Evolutionary conservation across 2,113 vertebrate genomes (phyloP), one percentile per base, ranked within the genome.

Genomic region (Columba janthina): DNA sequence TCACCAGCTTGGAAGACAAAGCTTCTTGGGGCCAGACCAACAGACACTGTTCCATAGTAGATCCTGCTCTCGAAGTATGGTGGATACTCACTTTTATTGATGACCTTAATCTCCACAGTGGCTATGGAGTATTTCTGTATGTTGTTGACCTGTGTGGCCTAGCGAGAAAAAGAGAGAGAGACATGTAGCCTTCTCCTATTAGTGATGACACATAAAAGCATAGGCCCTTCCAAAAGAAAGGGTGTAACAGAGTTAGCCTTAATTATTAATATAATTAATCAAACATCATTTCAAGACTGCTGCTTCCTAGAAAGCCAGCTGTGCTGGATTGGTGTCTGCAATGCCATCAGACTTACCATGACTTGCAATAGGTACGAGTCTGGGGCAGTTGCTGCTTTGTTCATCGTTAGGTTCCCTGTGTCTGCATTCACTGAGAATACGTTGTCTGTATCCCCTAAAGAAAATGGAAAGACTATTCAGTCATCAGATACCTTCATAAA

Each of bases 361-460:
- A 99, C 95, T 22, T 98, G 98, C 73, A 99, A 88, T 1, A 95
- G 84, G 83, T 98, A 97, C 0, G 97, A 95, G 6, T 96, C 98
- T 22, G 97, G 38, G 5, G 98, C 97, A 54, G 98, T 97, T 17
- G 97, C 98, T 66, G 89, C 88, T 94, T 98, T 98, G 11, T 96
- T 93, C 99, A 99, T 99, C 13, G 98, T 98, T 90, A 99, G 97
- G 83, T 98, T 99, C 42, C 99, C 99, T 2, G 98, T 98, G 31
- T 94, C 95, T 42, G 94, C 95, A 56, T 98, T 92, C 34, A 99
- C 97, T 76, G 97, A 96, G 96, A 99, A 99, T 36, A 98, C 94
- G 5, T 96, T 78, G 2, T 98, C 97, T 44, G 96, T 90, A 9
- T 99, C 97, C 89, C 99, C 99, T 99, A 88, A 48, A 42, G 53